Conservation (phyloP, 2,797 vertebrate genomes). For the Odontamblyopus lacepedii region DNA sequence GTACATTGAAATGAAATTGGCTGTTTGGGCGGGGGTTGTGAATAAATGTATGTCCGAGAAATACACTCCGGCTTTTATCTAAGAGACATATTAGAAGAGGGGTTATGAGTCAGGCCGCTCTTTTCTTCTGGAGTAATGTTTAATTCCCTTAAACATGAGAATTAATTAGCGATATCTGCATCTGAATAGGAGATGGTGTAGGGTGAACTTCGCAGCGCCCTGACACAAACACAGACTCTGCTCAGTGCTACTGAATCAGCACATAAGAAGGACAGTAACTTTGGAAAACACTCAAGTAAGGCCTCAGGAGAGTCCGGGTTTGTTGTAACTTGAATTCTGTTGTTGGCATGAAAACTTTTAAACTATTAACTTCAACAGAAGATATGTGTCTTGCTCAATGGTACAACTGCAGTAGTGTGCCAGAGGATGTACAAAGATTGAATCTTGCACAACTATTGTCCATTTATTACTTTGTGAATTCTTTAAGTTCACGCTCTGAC, state of each 20-base stretch:
- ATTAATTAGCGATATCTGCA: constrained; percentile 83
- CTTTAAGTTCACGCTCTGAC: not conserved
- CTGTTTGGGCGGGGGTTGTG: constrained; percentile 44
- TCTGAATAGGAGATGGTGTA: constrained; percentile 72
- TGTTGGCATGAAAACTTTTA: not conserved
- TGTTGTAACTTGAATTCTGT: not conserved
- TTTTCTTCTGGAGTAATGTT: constrained; percentile 73
- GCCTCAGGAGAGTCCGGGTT: not conserved
- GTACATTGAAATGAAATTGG: constrained; percentile 77
- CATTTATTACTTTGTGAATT: not conserved
- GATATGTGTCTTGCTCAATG: not conserved
- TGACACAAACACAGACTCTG: constrained; percentile 25
- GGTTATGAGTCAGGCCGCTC: constrained; percentile 44
- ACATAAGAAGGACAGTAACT: constrained; percentile 6
- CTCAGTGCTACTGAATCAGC: constrained; percentile 33
- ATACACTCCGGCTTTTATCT: constrained; percentile 73
- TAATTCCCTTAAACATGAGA: constrained; percentile 80
- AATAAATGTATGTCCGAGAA: constrained; percentile 67
- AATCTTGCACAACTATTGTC: not conserved
- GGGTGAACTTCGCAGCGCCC: constrained; percentile 21
- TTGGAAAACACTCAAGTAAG: not conserved
- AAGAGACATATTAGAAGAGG: constrained; percentile 70
- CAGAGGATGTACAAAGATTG: not conserved
- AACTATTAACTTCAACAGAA: not conserved
- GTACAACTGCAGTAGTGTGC: not conserved